Percentiles rank a stretch among this genome's conserved stretches.
phyloP scores from a whole-genome alignment of 2,888 invertebrate genomes.

The Mystacides longicornis region DNA sequence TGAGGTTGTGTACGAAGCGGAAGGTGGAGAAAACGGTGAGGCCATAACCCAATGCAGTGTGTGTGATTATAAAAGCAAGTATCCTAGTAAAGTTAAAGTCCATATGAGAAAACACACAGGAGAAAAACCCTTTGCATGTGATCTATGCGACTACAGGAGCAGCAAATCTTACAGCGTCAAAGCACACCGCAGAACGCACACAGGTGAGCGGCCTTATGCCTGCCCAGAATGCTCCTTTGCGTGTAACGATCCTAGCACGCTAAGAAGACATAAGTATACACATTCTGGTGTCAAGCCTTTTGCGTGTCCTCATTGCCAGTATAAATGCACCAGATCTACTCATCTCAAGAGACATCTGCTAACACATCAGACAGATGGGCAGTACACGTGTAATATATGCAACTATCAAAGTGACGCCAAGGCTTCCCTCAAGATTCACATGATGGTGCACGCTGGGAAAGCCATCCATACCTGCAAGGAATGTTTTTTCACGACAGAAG shows the following conservation, averaged over 20 bases:
- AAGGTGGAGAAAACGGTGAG: not conserved
- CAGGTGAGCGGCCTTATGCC: constrained; percentile 10
- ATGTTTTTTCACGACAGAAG: constrained; percentile 10
- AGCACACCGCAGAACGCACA: constrained; percentile 9
- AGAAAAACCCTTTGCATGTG: constrained; percentile 7
- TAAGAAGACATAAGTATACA: constrained; percentile 8
- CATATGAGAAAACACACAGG: constrained; percentile 5
- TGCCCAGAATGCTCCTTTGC: constrained; percentile 10
- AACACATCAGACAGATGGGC: constrained; percentile 1
- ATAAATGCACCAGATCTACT: constrained; percentile 9
- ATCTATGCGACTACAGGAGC: constrained; percentile 9
- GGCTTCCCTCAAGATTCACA: constrained; percentile 2
- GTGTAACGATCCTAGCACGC: constrained; percentile 11
- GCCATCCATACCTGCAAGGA: constrained; percentile 7
- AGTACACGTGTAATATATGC: constrained; percentile 4
- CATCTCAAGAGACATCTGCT: constrained; percentile 11
- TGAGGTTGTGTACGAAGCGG: constrained; percentile 7
- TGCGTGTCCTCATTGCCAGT: constrained; percentile 8
- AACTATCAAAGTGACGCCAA: constrained; percentile 5
- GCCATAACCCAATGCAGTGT: not conserved
- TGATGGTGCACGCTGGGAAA: constrained; percentile 7
- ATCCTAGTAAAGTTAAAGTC: constrained; percentile 5
- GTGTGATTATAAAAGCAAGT: constrained; percentile 11
- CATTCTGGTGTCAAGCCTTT: constrained; percentile 9
- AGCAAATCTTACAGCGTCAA: constrained; percentile 13